Conservation (phyloP, 2,113 vertebrate species). For the Muntiacus reevesi region DNA sequence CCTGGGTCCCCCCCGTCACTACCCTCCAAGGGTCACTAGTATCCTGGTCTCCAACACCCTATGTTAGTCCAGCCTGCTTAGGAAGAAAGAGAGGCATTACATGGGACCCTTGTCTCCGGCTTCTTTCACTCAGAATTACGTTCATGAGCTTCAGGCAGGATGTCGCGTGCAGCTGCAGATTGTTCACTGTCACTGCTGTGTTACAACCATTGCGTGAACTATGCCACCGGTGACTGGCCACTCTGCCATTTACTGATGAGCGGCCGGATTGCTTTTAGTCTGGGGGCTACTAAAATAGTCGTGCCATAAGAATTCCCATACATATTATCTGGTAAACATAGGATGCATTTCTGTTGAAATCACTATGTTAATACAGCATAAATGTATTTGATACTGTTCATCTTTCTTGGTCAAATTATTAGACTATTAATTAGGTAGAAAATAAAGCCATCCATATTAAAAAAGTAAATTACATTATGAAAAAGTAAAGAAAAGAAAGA, state of each 20-base stretch:
- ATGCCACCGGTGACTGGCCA: neutral
- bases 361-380: constrained; percentile 34
- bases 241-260: neutral
- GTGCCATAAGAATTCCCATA: neutral
- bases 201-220: neutral
- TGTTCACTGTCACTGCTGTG: neutral
- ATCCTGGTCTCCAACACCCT: neutral
- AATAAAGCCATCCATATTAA: constrained; percentile 15
- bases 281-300: neutral
- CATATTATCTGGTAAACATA: neutral
- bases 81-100: neutral
- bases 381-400: constrained; percentile 14
- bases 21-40: neutral
- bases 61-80: neutral
- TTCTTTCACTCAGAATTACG: neutral
- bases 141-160: neutral
- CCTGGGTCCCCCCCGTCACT: neutral
- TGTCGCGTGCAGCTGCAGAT: neutral
- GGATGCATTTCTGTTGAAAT: neutral
- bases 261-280: neutral
- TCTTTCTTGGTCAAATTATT: constrained; percentile 3
- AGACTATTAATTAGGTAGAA: constrained; percentile 38
- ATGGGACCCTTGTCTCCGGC: neutral
- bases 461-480: neutral
- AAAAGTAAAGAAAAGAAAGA: neutral